Conservation (phyloP, 2,113 vertebrate species). For the Echinops telfairi region DNA sequence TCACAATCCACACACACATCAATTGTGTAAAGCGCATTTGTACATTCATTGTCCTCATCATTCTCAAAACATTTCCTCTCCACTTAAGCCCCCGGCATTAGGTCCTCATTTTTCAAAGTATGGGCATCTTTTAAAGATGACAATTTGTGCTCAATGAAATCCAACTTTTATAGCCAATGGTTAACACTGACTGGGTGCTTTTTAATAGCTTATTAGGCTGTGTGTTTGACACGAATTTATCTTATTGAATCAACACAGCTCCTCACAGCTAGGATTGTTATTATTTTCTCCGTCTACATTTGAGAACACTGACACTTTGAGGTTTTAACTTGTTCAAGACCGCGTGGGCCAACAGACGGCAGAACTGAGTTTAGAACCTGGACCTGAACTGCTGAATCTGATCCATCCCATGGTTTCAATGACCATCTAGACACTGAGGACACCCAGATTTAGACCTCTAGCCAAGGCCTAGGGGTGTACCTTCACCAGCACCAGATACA, state of each 20-base stretch:
- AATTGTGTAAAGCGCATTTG: no score
- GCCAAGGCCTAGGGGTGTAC: background rate
- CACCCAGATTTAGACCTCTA: background rate
- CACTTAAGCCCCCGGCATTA: no score
- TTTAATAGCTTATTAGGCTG: background rate
- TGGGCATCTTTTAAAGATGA: background rate
- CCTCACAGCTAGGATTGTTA: background rate
- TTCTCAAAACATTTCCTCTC: no score
- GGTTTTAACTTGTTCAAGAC: background rate
- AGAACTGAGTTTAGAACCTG: background rate
- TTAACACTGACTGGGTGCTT: background rate
- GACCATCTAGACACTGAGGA: background rate
- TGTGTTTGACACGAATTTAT: background rate
- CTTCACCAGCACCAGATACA: background rate
- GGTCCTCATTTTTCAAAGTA: no score
- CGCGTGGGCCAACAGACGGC: background rate
- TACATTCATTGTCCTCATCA: no score
- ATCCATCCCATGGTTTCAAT: background rate
- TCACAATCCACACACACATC: no score
- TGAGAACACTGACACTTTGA: background rate
- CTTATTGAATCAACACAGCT: background rate
- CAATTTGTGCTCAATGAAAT: background rate
- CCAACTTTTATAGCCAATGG: background rate
- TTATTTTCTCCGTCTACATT: background rate
- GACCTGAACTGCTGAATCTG: background rate